Conservation (phyloP, 2,797 vertebrate species). For the Cirrhinus molitorella region DNA sequence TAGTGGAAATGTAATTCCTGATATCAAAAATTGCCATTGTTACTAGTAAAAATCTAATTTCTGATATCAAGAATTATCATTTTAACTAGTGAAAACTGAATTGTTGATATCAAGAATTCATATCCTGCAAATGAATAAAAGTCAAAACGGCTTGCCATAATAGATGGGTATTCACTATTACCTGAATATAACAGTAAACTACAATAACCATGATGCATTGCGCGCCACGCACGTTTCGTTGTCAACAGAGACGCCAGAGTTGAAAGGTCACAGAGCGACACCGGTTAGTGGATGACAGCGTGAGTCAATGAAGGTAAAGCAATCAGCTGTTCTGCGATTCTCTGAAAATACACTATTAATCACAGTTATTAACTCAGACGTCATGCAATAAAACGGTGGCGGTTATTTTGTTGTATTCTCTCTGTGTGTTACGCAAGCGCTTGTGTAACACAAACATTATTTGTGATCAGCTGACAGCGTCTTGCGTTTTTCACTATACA, state of each 20-base stretch:
- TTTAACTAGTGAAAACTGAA: too few species aligned
- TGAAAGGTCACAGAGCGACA: slow-evolving; percentile 64
- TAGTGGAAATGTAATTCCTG: too few species aligned
- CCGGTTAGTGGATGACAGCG: slow-evolving; percentile 62
- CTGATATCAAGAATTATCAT: too few species aligned
- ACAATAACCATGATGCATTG: slow-evolving; percentile 65
- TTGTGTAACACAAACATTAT: slow-evolving; percentile 13
- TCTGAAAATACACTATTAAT: background rate
- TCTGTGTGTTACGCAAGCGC: slow-evolving; percentile 38
- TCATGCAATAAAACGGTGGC: background rate
- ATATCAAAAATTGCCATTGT: too few species aligned
- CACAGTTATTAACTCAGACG: background rate
- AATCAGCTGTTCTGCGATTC: background rate
- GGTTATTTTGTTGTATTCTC: background rate
- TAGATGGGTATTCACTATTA: background rate
- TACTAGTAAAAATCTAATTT: too few species aligned
- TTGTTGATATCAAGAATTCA: too few species aligned
- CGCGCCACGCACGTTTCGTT: background rate
- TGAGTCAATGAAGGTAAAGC: slow-evolving; percentile 47
- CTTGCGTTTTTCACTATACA: background rate
- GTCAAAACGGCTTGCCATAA: too few species aligned
- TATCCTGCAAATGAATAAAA: too few species aligned
- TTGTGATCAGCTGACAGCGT: background rate
- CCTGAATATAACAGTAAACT: slow-evolving; percentile 43
- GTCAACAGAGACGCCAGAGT: slow-evolving; percentile 43